phyloP scores from a whole-genome alignment of 2,888 invertebrate genomes.

The Drosophila siamana region DNA sequence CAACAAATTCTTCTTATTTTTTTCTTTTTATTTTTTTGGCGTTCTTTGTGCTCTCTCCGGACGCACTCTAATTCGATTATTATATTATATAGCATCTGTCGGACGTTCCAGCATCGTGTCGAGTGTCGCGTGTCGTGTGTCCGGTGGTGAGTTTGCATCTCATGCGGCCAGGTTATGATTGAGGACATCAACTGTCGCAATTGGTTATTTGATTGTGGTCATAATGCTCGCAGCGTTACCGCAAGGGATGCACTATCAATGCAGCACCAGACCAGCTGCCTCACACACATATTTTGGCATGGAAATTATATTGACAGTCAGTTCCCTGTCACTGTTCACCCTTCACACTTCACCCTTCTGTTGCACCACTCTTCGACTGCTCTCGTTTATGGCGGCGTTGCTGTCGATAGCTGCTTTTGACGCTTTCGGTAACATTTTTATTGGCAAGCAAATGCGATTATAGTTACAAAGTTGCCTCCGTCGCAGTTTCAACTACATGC shows the following conservation, averaged over 20 bases:
- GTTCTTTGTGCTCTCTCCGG: constrained; percentile 15
- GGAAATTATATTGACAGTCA: constrained; percentile 35
- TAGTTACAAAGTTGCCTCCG: constrained; percentile 39
- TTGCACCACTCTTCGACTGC: background rate
- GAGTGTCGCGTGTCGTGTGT: background rate
- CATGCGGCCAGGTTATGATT: constrained; percentile 30
- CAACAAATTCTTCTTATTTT: background rate
- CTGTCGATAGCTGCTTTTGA: constrained; percentile 42
- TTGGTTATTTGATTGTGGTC: constrained; percentile 74
- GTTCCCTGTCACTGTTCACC: background rate
- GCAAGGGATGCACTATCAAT: constrained; percentile 54
- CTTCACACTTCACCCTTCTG: too few species aligned
- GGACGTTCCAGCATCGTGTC: background rate
- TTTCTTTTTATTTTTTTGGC: background rate
- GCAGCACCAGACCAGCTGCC: constrained; percentile 15
- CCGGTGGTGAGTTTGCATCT: constrained; percentile 2
- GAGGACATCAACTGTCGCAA: constrained; percentile 48
- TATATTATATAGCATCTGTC: constrained; percentile 21
- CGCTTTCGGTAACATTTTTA: constrained; percentile 53
- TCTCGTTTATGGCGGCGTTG: background rate
- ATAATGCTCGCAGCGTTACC: constrained; percentile 57
- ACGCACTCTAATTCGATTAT: constrained; percentile 59
- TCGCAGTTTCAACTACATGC: constrained; percentile 4
- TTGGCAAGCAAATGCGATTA: constrained; percentile 69
- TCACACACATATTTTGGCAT: constrained; percentile 15